Conservation (phyloP, 2,113 vertebrate species). For the Erinaceus europaeus region DNA sequence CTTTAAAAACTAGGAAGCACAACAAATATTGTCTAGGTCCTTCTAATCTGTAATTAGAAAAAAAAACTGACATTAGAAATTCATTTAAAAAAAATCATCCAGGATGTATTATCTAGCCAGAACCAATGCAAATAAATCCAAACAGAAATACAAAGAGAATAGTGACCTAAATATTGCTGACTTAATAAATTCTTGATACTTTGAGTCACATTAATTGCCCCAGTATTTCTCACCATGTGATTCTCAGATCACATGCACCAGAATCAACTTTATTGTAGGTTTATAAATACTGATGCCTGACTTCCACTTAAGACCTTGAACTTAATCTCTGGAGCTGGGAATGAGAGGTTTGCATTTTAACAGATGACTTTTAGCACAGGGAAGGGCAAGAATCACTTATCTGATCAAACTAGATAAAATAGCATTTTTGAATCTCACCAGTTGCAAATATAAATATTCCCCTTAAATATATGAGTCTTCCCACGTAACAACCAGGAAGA, state of each 20-base stretch:
- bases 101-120: background rate
- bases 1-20: slow-evolving; percentile 28
- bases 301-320: background rate
- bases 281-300: slow-evolving; percentile 7
- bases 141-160: background rate
- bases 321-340: background rate
- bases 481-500: too few species aligned
- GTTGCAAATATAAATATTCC: background rate
- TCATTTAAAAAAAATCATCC: background rate
- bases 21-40: slow-evolving; percentile 33
- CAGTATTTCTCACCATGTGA: background rate
- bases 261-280: background rate
- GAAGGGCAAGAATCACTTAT: background rate
- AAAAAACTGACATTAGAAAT: slow-evolving; percentile 14
- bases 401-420: background rate
- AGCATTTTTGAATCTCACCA: background rate
- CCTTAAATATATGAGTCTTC: slow-evolving; percentile 23
- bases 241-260: background rate
- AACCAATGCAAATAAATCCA: slow-evolving; percentile 8
- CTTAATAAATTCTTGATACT: background rate
- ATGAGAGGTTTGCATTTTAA: slow-evolving; percentile 9
- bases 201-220: background rate
- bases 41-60: slow-evolving; percentile 42
- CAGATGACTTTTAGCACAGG: background rate
- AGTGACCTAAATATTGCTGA: background rate